phyloP scores from a whole-genome alignment of 1,140 invertebrate genomes.

The Zaprionus capensis region DNA sequence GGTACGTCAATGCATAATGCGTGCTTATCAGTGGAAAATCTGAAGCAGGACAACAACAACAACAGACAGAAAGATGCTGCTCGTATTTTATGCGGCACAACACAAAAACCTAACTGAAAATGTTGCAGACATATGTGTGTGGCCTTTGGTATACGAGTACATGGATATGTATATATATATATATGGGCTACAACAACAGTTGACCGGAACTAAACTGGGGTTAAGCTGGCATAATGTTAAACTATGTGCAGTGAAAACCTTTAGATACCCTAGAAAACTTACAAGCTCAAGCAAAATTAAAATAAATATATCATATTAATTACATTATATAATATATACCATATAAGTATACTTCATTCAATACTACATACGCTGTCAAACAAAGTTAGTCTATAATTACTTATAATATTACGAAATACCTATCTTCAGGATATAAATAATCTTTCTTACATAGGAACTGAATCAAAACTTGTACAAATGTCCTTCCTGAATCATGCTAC shows the following conservation, averaged over 20 bases:
- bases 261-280: neutral
- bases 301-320: neutral
- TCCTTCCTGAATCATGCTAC: neutral
- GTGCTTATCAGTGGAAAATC: conserved; percentile 67
- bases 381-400: no score
- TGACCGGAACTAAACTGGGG: neutral
- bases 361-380: no score
- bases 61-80: conserved; percentile 21
- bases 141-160: conserved; percentile 1
- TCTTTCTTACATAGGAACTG: neutral
- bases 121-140: conserved; percentile 25
- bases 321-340: no score
- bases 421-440: neutral
- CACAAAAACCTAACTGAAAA: conserved; percentile 47
- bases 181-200: neutral
- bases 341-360: no score
- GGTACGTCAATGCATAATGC: conserved; percentile 54
- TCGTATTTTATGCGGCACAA: conserved; percentile 47
- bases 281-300: neutral
- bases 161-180: neutral
- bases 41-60: conserved; percentile 44
- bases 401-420: no score
- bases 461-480: neutral
- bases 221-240: neutral
- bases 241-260: neutral